These are phyloP conservation scores for Hypercompe scribonia DNA, from an alignment of 2,888 invertebrate genomes.

Conservation along the genomic window DNA sequence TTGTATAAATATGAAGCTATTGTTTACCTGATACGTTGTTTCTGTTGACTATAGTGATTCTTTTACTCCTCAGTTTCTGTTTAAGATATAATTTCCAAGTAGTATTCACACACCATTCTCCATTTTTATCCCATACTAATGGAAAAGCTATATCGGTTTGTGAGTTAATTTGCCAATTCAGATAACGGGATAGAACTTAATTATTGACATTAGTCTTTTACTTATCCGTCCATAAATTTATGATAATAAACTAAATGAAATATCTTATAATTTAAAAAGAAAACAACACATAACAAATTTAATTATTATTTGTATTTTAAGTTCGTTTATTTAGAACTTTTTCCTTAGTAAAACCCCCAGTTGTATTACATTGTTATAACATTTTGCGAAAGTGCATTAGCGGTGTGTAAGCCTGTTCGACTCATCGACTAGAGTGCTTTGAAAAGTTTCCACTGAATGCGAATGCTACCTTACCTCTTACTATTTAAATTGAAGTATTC, in stretches of 20 bases:
- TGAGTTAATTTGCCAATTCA: background rate
- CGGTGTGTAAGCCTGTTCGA: background rate
- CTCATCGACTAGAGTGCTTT: background rate
- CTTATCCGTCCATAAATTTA: background rate
- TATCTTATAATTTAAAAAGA: too few species aligned
- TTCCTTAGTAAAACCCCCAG: background rate
- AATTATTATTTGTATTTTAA: too few species aligned
- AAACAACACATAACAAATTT: too few species aligned
- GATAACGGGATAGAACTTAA: background rate
- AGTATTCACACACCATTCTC: background rate
- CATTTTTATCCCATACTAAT: background rate
- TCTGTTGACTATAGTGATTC: background rate
- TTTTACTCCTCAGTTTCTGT: background rate
- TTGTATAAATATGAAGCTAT: constrained; percentile 31
- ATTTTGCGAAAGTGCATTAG: background rate
- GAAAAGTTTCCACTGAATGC: background rate
- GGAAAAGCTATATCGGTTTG: background rate
- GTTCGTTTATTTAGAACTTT: background rate
- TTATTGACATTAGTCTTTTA: background rate
- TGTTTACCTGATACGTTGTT: constrained; percentile 4
- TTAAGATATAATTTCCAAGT: background rate
- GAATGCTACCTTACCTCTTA: background rate
- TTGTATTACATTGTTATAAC: background rate
- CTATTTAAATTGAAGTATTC: background rate
- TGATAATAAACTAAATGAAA: too few species aligned